A percentile compares a stretch with the other conserved stretches of the same genome.
Evolutionary conservation across 1,140 invertebrate genomes (phyloP).

Genomic region (Anagrus nilaparvatae): DNA sequence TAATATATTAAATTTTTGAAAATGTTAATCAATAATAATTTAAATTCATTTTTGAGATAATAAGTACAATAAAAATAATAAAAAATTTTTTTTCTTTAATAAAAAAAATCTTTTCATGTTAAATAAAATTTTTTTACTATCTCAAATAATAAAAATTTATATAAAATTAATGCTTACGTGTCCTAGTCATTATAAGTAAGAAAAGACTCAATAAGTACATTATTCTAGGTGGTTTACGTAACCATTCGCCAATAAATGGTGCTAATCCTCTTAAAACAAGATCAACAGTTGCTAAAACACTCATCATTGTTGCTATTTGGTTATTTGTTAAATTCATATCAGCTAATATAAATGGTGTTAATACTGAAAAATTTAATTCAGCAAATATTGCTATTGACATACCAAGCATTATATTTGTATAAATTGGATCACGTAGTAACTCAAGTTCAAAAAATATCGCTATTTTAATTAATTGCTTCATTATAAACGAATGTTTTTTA

Average conservation of each 20-base stretch:
- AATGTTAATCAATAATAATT: no score
- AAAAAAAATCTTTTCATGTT: no score
- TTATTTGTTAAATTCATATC: constrained; percentile 46
- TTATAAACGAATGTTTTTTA: constrained; percentile 5
- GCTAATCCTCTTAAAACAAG: constrained; percentile 48
- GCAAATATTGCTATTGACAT: constrained; percentile 55
- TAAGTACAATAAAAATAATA: no score
- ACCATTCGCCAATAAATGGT: constrained; percentile 52
- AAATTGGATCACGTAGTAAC: constrained; percentile 46
- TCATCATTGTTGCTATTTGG: constrained; percentile 51
- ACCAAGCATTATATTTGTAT: constrained; percentile 56
- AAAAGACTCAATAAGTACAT: constrained; percentile 58
- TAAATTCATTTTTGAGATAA: no score
- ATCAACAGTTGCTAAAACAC: constrained; percentile 46
- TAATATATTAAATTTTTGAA: no score
- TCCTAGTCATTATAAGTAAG: constrained; percentile 52
- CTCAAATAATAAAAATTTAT: constrained; percentile 1
- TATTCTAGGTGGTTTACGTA: constrained; percentile 52
- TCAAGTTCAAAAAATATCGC: constrained; percentile 44
- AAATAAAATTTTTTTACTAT: background rate
- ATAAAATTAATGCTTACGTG: constrained; percentile 42
- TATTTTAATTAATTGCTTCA: constrained; percentile 17
- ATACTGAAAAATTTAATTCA: constrained; percentile 56
- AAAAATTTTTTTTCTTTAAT: no score
- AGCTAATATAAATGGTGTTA: constrained; percentile 54